Base-by-base conservation (phyloP, 2,888 invertebrate species). In the Chirona hameri region DNA sequence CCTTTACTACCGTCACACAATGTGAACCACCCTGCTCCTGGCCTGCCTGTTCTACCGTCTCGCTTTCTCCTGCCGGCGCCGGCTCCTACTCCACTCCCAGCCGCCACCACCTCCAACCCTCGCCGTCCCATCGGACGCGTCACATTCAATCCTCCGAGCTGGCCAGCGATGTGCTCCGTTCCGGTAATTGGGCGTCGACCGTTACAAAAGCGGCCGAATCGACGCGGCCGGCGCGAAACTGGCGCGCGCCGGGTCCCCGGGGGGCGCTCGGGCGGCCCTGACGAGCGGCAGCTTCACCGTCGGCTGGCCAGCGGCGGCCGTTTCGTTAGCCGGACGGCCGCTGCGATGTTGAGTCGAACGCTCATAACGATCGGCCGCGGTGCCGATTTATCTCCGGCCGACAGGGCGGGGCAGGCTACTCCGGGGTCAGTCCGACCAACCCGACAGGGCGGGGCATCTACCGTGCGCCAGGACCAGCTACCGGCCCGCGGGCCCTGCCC, bases 161-260 rank as follows among this genome's bases (percentile, higher is more conserved):
- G 39, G 76, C 21, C 76, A 0, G 39, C 76, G 76, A 76, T 76
- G 76, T 76, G 29, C 29, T 76, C 29, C 76, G 76, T 76, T 76
- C 76, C 76, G 76, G 76, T 76, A 76, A 76, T 76, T 76, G 76
- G 76, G 76, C 15, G 15, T 24, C 29, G 39, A 29, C 76, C 76
- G 76, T 76, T 76, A 76, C 29, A 39, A 76, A 29, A 31, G 76
- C 39, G 39, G 76, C 39, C 39, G 39, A 2, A 31, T 18, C 18
- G 76, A 39, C 76, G 31, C 76, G 12, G 31, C 39, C 18, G 39
- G 76, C 60, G 60, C 48, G 48, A 48, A 48, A 48, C 48, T 48
- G 48, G 48, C 48, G 48, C 48, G 2, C 24, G 7, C 21, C 24
- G 21, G 60, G 24, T 39, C 76, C 76, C 76, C 0, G 31, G 76